Percentiles rank a stretch among this genome's conserved stretches.
Conservation (phyloP, 2,797 vertebrate genomes). For the Sebastes hubbsi region DNA sequence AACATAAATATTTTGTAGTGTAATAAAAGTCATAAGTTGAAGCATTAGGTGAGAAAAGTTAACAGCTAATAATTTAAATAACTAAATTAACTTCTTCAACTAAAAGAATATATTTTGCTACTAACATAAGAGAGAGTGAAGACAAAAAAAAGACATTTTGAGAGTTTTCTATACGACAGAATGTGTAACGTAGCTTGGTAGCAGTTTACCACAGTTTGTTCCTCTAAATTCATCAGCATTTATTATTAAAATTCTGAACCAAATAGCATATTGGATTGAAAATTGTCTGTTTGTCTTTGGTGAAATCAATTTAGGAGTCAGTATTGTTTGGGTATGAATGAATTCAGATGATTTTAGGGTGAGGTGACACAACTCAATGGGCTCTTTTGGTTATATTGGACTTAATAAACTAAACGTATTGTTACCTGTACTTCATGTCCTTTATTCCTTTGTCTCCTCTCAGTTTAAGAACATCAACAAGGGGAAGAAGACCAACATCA, state of each 20-base stretch:
- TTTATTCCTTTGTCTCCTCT: neutral
- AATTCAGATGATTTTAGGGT: neutral
- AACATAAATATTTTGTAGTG: neutral
- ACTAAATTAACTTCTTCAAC: neutral
- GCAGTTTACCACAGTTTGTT: no score
- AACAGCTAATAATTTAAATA: neutral
- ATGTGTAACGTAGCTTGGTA: no score
- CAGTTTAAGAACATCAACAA: conserved; percentile 95
- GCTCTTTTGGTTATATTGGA: neutral
- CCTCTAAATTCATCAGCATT: no score
- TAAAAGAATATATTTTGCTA: neutral
- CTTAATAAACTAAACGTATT: neutral
- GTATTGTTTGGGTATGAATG: neutral
- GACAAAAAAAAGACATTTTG: no score
- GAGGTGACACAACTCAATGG: neutral
- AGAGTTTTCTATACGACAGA: no score
- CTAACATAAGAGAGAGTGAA: neutral
- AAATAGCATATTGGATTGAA: neutral
- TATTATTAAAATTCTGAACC: neutral
- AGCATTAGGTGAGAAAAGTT: no score
- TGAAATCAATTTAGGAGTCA: neutral
- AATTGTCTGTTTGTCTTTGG: neutral
- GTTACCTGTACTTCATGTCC: neutral
- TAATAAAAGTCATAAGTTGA: no score
- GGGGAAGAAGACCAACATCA: conserved; percentile 92